A percentile compares a stretch with the other conserved stretches of the same genome.
Conservation (phyloP, 2,888 invertebrate genomes). For the Cantharis rustica region DNA sequence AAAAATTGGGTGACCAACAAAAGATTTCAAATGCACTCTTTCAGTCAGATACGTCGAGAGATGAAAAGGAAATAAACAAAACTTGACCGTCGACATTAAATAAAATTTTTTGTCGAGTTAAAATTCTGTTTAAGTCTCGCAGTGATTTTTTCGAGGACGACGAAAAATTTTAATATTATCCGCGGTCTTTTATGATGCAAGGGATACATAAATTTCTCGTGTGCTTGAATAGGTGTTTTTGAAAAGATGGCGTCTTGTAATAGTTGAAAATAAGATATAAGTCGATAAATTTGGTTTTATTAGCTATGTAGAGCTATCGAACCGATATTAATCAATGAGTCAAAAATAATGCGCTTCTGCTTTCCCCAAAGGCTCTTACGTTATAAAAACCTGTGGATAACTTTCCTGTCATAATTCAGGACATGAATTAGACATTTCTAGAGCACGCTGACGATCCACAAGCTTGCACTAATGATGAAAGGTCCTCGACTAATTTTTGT, state of each 20-base stretch:
- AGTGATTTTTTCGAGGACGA: neutral
- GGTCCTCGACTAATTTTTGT: neutral
- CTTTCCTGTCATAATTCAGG: neutral
- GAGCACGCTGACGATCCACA: neutral
- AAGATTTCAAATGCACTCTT: neutral
- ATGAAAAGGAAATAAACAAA: neutral
- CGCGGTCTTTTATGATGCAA: neutral
- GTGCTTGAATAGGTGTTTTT: neutral
- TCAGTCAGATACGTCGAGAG: neutral
- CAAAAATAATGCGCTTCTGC: neutral
- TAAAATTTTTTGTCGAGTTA: neutral
- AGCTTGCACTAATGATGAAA: neutral
- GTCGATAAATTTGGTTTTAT: neutral
- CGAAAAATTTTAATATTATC: neutral
- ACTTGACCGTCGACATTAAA: neutral
- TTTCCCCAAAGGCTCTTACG: neutral
- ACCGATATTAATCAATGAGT: neutral
- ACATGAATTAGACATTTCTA: neutral
- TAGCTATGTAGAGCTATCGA: neutral
- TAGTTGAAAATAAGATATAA: neutral
- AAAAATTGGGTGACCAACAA: neutral
- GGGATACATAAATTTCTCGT: neutral
- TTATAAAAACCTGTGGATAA: neutral
- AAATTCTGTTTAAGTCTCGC: neutral
- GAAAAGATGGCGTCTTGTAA: neutral